Base-by-base conservation (phyloP, 2,888 invertebrate species). In the Nasonovia ribisnigri region DNA sequence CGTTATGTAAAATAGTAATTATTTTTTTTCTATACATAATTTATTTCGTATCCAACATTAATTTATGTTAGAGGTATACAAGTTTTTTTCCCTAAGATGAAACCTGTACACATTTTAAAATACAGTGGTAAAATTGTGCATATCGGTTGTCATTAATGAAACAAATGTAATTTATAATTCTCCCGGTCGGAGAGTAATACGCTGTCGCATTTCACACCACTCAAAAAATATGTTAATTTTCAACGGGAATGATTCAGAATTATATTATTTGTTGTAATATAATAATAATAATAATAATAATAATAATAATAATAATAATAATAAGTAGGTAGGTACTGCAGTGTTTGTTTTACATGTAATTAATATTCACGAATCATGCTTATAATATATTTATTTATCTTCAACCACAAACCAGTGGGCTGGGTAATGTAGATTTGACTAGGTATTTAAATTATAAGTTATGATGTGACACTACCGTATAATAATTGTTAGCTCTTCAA, bases 371-470 rank as follows among this genome's bases (percentile, higher is more conserved):
- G 8, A 77, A 77, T 36, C 3, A 8, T 77, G 36, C 36, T 8
- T 77, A 36, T 77, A 77, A 77, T 77, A 36, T 77, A 36, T 36
- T 77, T 36, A 20, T 36, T 20, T 8, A 77, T 36, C 20, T 77
- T 20, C 60, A 13, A 20, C 26, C 16, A 60, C 54, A 42, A 43
- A 88, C 57, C 57, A 57, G 57, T 60, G 29, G 6, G 8, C 43
- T 57, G 43, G 29, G 88, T 42, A 42, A 57, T 43, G 57, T 29
- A 43, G 5, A 29, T 88, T 57, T 57, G 26, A 88, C n/a, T 36
- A 16, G 10, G 57, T 60, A 60, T 86, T 86, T 29, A 29, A 57
- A 43, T 60, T 89, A 89, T 89, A 43, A 89, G 43, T 89, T 88
- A 26, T 57, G 24, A 57, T 3, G 8, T 89, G 29, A 89, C 43